Percentiles rank a stretch among this genome's conserved stretches.
These are phyloP conservation scores for Syrphus vitripennis DNA, from an alignment of 2,888 invertebrate species.

Conservation along the genomic window DNA sequence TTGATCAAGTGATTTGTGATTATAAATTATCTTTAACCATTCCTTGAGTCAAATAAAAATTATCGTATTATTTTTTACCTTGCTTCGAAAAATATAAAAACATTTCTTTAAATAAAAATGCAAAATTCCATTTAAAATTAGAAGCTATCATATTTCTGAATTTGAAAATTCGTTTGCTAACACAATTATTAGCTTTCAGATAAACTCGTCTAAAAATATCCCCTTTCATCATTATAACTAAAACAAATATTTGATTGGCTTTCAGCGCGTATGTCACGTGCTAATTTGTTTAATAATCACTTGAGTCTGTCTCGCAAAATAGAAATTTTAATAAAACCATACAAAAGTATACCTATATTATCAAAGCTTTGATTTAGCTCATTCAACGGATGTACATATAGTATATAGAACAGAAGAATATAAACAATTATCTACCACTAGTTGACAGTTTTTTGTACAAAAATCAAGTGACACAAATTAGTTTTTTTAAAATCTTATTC, in stretches of 20 bases:
- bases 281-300: constrained; percentile 52
- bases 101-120: not conserved
- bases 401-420: too few species aligned
- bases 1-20: too few species aligned
- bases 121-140: not conserved
- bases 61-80: too few species aligned
- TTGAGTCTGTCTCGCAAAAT: constrained; percentile 6
- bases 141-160: not conserved
- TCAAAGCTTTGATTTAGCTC: constrained; percentile 4
- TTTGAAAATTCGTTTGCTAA: not conserved
- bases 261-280: constrained; percentile 22
- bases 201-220: constrained; percentile 46
- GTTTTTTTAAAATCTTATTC: not conserved
- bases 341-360: too few species aligned
- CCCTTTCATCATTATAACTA: not conserved
- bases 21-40: too few species aligned
- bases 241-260: constrained; percentile 10
- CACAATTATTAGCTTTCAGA: constrained; percentile 26
- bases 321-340: not conserved
- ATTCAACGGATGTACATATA: too few species aligned
- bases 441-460: not conserved
- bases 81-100: too few species aligned
- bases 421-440: constrained; percentile 6
- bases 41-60: too few species aligned
- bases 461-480: not conserved